phyloP scores from a whole-genome alignment of 2,113 vertebrate genomes.

The Psammodynastes pulverulentus region DNA sequence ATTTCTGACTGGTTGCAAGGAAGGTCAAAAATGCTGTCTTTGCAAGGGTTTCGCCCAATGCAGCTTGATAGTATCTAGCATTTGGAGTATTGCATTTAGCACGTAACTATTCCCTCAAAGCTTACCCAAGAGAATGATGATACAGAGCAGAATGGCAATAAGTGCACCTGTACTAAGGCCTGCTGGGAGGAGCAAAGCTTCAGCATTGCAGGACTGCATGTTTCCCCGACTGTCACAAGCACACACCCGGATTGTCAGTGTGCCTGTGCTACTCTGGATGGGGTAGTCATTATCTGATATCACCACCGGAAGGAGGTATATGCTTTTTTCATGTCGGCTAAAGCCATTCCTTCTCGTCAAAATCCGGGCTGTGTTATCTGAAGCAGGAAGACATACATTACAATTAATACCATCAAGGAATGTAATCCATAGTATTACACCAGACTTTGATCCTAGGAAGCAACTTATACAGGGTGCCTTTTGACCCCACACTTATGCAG shows the following conservation, averaged over 20 bases:
- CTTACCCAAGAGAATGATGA: conserved; percentile 89
- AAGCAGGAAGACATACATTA: conserved; percentile 18
- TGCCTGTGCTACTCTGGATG: conserved; percentile 91
- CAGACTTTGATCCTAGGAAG: background rate
- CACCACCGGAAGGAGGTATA: conserved; percentile 89
- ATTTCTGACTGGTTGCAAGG: background rate
- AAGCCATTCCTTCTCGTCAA: conserved; percentile 89
- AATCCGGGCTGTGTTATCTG: conserved; percentile 97
- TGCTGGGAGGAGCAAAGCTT: conserved; percentile 84
- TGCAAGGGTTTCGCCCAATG: background rate
- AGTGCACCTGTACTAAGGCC: conserved; percentile 88
- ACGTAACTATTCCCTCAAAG: fast-evolving
- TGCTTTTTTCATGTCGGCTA: conserved; percentile 86
- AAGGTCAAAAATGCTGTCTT: background rate
- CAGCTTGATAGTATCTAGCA: background rate
- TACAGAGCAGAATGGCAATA: conserved; percentile 87
- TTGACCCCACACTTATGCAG: background rate
- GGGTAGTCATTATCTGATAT: conserved; percentile 95
- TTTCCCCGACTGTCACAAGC: conserved; percentile 84
- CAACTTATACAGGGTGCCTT: background rate
- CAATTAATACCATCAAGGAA: background rate
- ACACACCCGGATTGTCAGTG: conserved; percentile 83
- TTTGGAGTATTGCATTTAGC: background rate
- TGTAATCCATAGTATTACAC: background rate
- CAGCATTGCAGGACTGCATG: conserved; percentile 85